Evolutionary conservation across 2,797 vertebrate genomes (phyloP).

Genomic region (Cottoperca gobio): DNA sequence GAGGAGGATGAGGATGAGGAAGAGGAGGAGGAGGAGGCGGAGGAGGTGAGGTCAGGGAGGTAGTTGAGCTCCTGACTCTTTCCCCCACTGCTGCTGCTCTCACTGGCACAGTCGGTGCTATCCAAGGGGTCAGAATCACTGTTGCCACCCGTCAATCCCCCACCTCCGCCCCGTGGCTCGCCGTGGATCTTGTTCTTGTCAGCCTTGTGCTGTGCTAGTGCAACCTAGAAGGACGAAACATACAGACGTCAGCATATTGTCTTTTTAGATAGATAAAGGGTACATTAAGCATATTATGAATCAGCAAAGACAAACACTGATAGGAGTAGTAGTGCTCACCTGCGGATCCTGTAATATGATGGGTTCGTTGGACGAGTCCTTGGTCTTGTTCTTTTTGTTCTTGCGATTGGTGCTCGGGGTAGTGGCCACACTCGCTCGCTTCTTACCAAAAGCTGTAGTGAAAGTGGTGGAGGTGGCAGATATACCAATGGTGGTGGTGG

Average conservation of each 20-base stretch:
- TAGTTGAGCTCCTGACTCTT: slow-evolving; percentile 97
- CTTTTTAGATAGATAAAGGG: not conserved
- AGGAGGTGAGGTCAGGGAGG: slow-evolving; percentile 85
- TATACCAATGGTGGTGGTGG: slow-evolving; percentile 98
- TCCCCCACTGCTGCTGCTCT: slow-evolving; percentile 94
- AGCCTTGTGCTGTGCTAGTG: slow-evolving; percentile 95
- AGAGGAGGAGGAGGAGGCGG: slow-evolving; percentile 84
- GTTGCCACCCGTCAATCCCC: slow-evolving; percentile 89
- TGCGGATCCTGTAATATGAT: slow-evolving; percentile 97
- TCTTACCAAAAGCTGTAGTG: slow-evolving; percentile 96
- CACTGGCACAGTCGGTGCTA: slow-evolving; percentile 97
- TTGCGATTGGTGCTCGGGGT: slow-evolving; percentile 95
- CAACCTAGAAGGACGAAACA: slow-evolving; percentile 81
- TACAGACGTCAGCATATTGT: not conserved
- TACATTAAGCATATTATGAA: not conserved
- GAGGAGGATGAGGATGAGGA: slow-evolving; percentile 84
- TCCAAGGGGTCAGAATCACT: slow-evolving; percentile 97
- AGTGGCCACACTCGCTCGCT: slow-evolving; percentile 94
- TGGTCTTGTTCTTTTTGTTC: slow-evolving; percentile 99
- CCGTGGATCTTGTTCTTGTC: slow-evolving; percentile 99
- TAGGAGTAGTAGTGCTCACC: slow-evolving; percentile 45
- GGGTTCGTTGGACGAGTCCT: slow-evolving; percentile 93
- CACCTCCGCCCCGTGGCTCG: slow-evolving; percentile 90
- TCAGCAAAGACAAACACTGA: not conserved
- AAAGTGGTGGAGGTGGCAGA: slow-evolving; percentile 97